These are phyloP conservation scores for Phalloptychus januarius DNA, from an alignment of 2,797 vertebrate genomes.

Conservation along the genomic window DNA sequence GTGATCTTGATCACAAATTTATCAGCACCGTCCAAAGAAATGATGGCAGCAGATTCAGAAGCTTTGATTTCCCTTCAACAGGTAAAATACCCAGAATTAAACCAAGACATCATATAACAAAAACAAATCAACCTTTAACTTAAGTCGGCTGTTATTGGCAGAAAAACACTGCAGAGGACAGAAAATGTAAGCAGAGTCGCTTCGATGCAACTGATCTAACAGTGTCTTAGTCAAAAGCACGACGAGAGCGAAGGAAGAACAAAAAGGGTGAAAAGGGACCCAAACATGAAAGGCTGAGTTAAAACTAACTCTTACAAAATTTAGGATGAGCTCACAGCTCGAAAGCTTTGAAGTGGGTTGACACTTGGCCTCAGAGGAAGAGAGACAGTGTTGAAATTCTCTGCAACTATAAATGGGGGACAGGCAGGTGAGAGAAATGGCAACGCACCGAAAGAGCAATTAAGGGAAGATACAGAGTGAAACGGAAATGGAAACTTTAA, in stretches of 20 bases:
- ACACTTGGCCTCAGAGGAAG: slow-evolving; percentile 20
- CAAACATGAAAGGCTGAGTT: neutral
- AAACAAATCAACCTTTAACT: neutral
- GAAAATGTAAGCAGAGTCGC: neutral
- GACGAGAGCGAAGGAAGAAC: neutral
- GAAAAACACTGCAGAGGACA: neutral
- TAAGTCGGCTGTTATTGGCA: neutral
- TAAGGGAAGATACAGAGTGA: neutral
- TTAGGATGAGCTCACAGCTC: slow-evolving; percentile 23
- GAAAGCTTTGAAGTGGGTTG: slow-evolving; percentile 20
- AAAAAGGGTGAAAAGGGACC: neutral
- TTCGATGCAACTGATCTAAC: neutral
- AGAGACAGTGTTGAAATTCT: slow-evolving; percentile 18
- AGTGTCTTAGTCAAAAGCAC: neutral
- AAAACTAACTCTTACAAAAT: slow-evolving; percentile 7
- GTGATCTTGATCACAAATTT: neutral
- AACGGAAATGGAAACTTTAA: neutral
- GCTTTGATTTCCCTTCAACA: neutral
- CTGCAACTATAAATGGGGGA: slow-evolving; percentile 11
- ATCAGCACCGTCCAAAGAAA: neutral
- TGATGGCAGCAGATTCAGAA: neutral
- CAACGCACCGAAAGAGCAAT: neutral
- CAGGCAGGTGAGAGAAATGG: neutral
- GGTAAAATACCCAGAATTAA: neutral
- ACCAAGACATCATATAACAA: neutral